Evolutionary conservation across 1,140 invertebrate species (phyloP).

Genomic region (Archivesica marissinica): DNA sequence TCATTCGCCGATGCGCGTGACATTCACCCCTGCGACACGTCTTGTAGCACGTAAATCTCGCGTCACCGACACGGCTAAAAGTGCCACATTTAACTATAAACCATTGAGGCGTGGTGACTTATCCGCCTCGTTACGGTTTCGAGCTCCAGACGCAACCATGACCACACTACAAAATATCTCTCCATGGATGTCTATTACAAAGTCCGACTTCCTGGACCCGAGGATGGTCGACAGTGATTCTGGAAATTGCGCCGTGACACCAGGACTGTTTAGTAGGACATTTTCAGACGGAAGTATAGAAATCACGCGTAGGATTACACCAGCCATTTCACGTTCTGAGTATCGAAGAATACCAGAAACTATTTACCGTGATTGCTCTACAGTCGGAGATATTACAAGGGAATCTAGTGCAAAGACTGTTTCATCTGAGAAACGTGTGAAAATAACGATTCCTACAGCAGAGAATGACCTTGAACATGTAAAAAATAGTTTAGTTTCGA

Average conservation of each 20-base stretch:
- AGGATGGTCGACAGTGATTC: background rate
- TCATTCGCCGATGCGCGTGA: constrained; percentile 34
- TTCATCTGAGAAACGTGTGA: constrained; percentile 16
- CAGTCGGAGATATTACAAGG: background rate
- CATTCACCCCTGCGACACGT: constrained; percentile 1
- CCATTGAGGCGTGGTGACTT: constrained; percentile 29
- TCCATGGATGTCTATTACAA: constrained; percentile 52
- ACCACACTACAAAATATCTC: constrained; percentile 41
- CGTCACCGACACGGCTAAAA: constrained; percentile 23
- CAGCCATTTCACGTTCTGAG: background rate
- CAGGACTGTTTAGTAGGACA: background rate
- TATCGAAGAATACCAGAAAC: background rate
- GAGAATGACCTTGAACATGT: background rate
- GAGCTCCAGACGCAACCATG: constrained; percentile 42
- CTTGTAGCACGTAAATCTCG: constrained; percentile 30
- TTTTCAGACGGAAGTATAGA: constrained; percentile 35
- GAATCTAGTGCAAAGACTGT: background rate
- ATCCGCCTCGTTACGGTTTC: background rate
- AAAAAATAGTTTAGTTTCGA: background rate
- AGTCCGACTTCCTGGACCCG: constrained; percentile 46
- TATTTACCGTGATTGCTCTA: background rate
- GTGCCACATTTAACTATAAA: constrained; percentile 46
- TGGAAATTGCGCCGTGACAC: background rate
- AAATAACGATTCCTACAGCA: background rate
- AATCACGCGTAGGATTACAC: background rate